phyloP scores from a whole-genome alignment of 2,888 invertebrate genomes.

The Mycalesis mineus region DNA sequence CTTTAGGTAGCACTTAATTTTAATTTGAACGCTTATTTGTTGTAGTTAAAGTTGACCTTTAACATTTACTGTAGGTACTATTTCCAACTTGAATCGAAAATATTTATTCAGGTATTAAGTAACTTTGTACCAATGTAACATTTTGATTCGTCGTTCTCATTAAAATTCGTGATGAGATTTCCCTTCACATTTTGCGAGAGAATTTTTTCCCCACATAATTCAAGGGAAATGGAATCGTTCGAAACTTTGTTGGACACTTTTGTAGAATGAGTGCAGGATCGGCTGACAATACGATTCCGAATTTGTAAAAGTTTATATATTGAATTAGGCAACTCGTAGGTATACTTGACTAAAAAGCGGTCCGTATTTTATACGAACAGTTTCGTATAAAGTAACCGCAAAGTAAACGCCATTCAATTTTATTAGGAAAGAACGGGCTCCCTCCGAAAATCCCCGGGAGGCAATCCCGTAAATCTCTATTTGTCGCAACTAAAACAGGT shows the following conservation, averaged over 20 bases:
- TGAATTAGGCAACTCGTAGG: constrained; percentile 22
- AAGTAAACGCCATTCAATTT: constrained; percentile 70
- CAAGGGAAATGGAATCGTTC: constrained; percentile 63
- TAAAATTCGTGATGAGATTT: constrained; percentile 37
- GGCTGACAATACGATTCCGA: constrained; percentile 46
- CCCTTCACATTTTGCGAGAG: constrained; percentile 41
- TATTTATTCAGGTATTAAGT: neutral
- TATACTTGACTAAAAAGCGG: constrained; percentile 33
- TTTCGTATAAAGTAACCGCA: constrained; percentile 51
- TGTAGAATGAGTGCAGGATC: constrained; percentile 49
- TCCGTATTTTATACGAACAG: constrained; percentile 28
- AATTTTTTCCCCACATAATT: constrained; percentile 58
- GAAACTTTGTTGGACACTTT: constrained; percentile 57
- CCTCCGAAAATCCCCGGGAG: constrained; percentile 59
- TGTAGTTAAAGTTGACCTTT: neutral
- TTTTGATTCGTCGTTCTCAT: constrained; percentile 31
- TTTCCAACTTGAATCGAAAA: neutral
- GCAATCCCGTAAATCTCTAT: constrained; percentile 76
- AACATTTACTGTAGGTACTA: too few relatives aligned
- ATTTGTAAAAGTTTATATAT: constrained; percentile 28
- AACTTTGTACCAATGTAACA: constrained; percentile 20
- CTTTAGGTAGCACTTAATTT: too few relatives aligned
- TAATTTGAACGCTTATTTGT: neutral
- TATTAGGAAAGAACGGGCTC: constrained; percentile 60
- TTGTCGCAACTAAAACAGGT: constrained; percentile 78